Evolutionary conservation across 2,797 vertebrate species (phyloP).

Genomic region (Acanthopagrus latus): DNA sequence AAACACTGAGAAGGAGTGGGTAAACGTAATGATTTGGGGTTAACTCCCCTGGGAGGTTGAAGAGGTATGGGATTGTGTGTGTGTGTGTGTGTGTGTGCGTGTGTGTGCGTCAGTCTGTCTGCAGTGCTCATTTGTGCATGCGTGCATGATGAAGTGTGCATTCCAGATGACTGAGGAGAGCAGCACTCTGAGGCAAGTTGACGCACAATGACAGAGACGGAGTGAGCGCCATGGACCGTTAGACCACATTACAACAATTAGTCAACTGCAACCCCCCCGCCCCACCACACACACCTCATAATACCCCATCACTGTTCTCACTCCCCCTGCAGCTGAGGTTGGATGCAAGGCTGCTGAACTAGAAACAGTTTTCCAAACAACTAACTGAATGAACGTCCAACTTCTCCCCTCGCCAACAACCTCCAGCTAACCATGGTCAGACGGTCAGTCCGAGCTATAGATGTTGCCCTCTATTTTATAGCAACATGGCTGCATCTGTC

Average conservation of each 20-base stretch:
- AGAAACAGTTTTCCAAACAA: conserved; percentile 67
- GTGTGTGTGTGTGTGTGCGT: not conserved
- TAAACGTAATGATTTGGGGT: conserved; percentile 55
- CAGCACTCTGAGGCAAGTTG: conserved; percentile 52
- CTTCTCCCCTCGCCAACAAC: conserved; percentile 37
- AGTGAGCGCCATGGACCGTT: conserved; percentile 44
- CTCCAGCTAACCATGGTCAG: conserved; percentile 4
- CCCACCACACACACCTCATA: not conserved
- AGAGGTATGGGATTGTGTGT: conserved; percentile 11
- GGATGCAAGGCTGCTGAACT: conserved; percentile 58
- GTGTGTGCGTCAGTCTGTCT: conserved; percentile 1
- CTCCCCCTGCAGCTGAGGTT: conserved; percentile 39
- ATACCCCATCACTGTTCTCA: conserved; percentile 17
- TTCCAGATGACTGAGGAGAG: conserved; percentile 64
- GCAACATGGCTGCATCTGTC: not conserved
- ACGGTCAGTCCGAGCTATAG: not conserved
- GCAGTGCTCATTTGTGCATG: conserved; percentile 50
- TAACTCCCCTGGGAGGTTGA: conserved; percentile 34
- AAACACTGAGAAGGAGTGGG: conserved; percentile 58
- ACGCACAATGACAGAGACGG: conserved; percentile 55
- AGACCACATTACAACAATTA: conserved; percentile 73
- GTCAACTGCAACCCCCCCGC: conserved; percentile 54
- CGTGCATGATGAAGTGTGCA: conserved; percentile 57
- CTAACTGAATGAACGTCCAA: conserved; percentile 24
- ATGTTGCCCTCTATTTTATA: not conserved